Evolutionary conservation across 2,797 vertebrate species (phyloP).

Genomic region (Hylomyscus alleni): DNA sequence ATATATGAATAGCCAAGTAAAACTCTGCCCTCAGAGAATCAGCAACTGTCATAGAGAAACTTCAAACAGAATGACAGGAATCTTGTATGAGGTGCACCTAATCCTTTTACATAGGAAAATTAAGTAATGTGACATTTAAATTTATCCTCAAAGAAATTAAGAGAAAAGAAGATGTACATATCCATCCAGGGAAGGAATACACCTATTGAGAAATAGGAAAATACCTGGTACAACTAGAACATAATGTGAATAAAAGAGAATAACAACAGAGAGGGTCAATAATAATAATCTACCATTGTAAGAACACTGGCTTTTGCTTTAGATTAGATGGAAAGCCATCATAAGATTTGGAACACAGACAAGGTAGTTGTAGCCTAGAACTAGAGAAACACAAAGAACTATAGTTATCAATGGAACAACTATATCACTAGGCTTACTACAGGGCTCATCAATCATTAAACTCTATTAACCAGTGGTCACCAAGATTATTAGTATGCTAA

Average conservation of each 20-base stretch:
- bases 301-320: not conserved
- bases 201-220: not conserved
- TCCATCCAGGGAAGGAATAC: not conserved
- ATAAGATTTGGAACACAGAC: not conserved
- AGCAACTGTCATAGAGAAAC: not conserved
- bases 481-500: not conserved
- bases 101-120: not conserved
- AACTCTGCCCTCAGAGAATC: not conserved
- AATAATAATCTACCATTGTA: not conserved
- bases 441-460: not conserved
- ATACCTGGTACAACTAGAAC: not conserved
- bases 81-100: not conserved
- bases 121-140: slow-evolving; percentile 27
- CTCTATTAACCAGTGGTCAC: not conserved
- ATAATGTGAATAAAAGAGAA: not conserved
- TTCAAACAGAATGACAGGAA: not conserved
- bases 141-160: not conserved
- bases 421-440: not conserved
- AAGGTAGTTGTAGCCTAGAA: not conserved
- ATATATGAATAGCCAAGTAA: not conserved
- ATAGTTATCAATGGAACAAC: not conserved
- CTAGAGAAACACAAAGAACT: not conserved
- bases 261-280: not conserved
- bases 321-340: not conserved
- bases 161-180: not conserved